phyloP scores from a whole-genome alignment of 2,888 invertebrate species.

The Nezara viridula region DNA sequence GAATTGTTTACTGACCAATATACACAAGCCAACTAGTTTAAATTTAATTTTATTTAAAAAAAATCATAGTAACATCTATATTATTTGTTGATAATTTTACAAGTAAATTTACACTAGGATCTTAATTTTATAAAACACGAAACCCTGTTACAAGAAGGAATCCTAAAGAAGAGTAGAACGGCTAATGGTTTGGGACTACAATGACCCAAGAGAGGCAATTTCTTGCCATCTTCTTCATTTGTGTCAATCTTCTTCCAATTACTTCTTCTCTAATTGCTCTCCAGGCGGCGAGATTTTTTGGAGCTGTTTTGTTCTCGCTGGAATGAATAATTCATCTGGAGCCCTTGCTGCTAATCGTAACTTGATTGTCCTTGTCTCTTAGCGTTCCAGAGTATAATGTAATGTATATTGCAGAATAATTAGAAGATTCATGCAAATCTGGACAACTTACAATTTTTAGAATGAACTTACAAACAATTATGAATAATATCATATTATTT shows the following conservation, averaged over 20 bases:
- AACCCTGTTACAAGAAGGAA: neutral
- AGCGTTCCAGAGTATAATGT: neutral
- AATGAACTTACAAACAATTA: no score
- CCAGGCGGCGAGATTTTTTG: neutral
- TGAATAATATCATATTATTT: no score
- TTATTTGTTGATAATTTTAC: no score
- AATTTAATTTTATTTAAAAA: no score
- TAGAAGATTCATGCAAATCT: neutral
- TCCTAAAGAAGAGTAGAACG: neutral
- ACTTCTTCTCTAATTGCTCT: neutral
- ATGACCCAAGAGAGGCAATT: neutral
- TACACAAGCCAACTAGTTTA: no score
- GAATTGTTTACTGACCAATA: no score
- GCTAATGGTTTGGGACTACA: neutral
- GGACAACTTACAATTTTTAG: neutral
- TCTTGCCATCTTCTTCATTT: neutral
- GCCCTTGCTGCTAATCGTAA: neutral
- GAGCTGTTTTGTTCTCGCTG: neutral
- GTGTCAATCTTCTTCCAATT: conserved; percentile 10
- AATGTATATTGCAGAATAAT: neutral
- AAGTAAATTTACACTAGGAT: no score
- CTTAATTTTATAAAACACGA: neutral
- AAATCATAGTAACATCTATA: no score
- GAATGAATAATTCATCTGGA: conserved; percentile 12
- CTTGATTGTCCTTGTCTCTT: neutral